phyloP scores from a whole-genome alignment of 1,140 invertebrate genomes.

The Carposina sasakii region DNA sequence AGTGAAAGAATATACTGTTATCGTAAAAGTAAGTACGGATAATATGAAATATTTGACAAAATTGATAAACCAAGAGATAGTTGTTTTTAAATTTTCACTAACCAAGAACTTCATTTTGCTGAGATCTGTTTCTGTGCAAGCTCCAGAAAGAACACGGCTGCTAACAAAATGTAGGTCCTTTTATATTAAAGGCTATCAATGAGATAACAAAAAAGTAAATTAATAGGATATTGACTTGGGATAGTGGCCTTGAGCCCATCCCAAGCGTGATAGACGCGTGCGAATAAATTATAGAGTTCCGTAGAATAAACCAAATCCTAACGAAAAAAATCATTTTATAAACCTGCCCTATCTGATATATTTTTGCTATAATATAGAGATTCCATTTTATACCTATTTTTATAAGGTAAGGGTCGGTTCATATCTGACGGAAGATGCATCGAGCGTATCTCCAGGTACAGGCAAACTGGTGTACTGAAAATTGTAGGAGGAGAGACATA shows the following conservation, averaged over 20 bases:
- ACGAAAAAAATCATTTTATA: too few relatives aligned
- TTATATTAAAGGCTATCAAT: conserved; percentile 24
- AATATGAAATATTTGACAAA: neutral
- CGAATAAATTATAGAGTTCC: neutral
- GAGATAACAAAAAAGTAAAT: conserved; percentile 14
- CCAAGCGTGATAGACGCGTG: neutral
- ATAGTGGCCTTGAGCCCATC: neutral
- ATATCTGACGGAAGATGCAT: too few relatives aligned
- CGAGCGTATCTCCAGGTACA: too few relatives aligned
- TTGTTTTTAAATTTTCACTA: conserved; percentile 2
- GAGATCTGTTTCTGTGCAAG: conserved; percentile 23
- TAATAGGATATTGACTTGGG: conserved; percentile 20
- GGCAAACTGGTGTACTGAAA: too few relatives aligned
- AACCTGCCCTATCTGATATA: too few relatives aligned
- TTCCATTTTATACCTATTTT: too few relatives aligned
- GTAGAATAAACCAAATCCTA: too few relatives aligned
- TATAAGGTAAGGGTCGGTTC: too few relatives aligned
- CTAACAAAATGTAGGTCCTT: conserved; percentile 16
- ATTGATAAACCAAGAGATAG: neutral
- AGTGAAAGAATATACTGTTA: neutral
- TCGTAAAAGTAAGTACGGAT: neutral
- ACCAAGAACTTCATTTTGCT: conserved; percentile 36
- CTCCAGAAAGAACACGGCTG: conserved; percentile 25
- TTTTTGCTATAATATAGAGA: too few relatives aligned
- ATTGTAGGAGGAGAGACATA: too few relatives aligned